Evolutionary conservation across 1,140 invertebrate genomes (phyloP).

Genomic region (Trachymyrmex septentrionalis): DNA sequence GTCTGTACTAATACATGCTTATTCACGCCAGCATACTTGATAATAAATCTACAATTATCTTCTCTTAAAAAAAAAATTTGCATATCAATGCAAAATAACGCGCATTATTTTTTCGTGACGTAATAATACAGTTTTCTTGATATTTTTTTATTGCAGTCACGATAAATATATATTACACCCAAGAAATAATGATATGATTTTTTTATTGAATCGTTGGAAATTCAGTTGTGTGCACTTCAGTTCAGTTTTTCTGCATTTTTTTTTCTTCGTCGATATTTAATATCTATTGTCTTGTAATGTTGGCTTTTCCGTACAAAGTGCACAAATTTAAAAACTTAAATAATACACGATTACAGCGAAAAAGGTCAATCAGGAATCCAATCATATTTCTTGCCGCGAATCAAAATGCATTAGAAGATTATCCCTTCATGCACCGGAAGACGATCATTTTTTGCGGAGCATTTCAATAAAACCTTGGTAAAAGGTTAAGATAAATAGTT

Average conservation of each 20-base stretch:
- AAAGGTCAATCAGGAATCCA: neutral
- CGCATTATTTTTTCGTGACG: neutral
- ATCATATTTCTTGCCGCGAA: neutral
- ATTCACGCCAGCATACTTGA: neutral
- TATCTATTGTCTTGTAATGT: neutral
- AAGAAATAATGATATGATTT: neutral
- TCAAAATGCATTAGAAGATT: constrained; percentile 44
- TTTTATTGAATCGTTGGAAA: neutral
- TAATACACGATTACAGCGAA: neutral
- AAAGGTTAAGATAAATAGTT: constrained; percentile 27
- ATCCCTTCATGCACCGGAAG: neutral
- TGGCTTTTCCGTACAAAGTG: neutral
- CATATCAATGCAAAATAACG: neutral
- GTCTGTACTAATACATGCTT: neutral
- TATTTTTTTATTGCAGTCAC: neutral
- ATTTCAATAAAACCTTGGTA: neutral
- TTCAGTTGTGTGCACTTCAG: neutral
- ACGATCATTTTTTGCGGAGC: constrained; percentile 18
- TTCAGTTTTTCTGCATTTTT: neutral
- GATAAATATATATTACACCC: neutral
- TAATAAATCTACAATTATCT: constrained; percentile 1
- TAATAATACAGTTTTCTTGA: neutral
- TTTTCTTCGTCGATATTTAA: neutral
- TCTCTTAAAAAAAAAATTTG: neutral
- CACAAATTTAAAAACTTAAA: constrained; percentile 8